A percentile compares a stretch with the other conserved stretches of the same genome.
Conservation (phyloP, 2,888 invertebrate species). For the Caenorhabditis sp. region DNA sequence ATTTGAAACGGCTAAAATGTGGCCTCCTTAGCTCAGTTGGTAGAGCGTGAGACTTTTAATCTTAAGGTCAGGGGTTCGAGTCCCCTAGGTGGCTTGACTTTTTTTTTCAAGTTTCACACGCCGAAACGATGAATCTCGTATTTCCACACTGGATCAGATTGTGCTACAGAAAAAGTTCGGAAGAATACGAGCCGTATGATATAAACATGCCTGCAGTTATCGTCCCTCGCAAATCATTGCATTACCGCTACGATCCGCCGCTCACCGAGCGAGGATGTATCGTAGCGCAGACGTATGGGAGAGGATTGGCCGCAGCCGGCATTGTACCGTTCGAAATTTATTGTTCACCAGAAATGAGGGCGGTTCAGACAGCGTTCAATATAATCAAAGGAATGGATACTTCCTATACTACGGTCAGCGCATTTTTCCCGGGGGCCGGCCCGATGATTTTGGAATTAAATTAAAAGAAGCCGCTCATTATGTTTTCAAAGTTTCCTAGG, state of each 20-base stretch:
- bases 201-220: slow-evolving; percentile 37
- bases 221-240: slow-evolving; percentile 11
- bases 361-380: slow-evolving; percentile 28
- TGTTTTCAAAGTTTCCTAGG: no score
- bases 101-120: slow-evolving; percentile 31
- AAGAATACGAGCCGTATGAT: slow-evolving; percentile 35
- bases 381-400: slow-evolving; percentile 30
- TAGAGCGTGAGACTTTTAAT: slow-evolving; percentile 65
- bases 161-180: slow-evolving; percentile 26
- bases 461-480: no score
- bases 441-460: no score
- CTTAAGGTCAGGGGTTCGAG: slow-evolving; percentile 60
- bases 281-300: slow-evolving; percentile 36
- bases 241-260: slow-evolving; percentile 36
- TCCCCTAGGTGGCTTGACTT: slow-evolving; percentile 52
- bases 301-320: slow-evolving; percentile 11
- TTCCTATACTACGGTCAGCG: slow-evolving; percentile 33
- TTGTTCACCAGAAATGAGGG: slow-evolving; percentile 37
- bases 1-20: neutral
- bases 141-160: slow-evolving; percentile 40
- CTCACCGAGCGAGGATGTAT: slow-evolving; percentile 39
- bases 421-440: no score
- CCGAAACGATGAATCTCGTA: slow-evolving; percentile 28
- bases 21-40: slow-evolving; percentile 60
- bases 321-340: slow-evolving; percentile 27